These are phyloP conservation scores for Cyphomyrmex costatus DNA, from an alignment of 1,140 invertebrate genomes.

Conservation along the genomic window DNA sequence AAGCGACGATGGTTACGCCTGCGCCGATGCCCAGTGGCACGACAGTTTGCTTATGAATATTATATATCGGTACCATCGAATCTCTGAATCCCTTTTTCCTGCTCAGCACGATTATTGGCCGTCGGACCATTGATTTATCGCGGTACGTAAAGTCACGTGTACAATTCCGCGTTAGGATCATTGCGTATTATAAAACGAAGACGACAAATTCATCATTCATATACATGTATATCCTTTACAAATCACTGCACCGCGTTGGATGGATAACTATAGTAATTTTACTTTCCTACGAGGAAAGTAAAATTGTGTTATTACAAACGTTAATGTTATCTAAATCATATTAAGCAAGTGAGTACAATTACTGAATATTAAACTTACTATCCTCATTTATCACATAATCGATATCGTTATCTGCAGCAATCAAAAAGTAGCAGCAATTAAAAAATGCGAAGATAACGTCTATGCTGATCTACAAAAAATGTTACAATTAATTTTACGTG, in stretches of 20 bases:
- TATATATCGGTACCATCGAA: constrained; percentile 81
- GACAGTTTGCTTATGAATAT: constrained; percentile 80
- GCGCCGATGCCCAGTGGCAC: constrained; percentile 70
- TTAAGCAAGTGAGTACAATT: background rate
- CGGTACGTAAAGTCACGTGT: constrained; percentile 15
- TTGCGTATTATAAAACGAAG: background rate
- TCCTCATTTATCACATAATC: background rate
- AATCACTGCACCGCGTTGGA: background rate
- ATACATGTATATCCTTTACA: background rate
- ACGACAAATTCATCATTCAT: background rate
- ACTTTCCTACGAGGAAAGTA: too few species aligned
- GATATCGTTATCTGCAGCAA: background rate
- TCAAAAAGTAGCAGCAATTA: background rate
- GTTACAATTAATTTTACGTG: background rate
- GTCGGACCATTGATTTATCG: constrained; percentile 72
- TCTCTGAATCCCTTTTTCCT: constrained; percentile 71
- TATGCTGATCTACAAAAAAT: background rate
- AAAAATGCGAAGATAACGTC: background rate
- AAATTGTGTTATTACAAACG: background rate
- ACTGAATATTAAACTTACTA: background rate
- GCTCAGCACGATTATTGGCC: constrained; percentile 23
- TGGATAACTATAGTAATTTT: background rate
- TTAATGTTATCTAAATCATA: background rate
- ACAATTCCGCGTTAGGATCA: background rate
- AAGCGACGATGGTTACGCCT: constrained; percentile 78